Evolutionary conservation across 2,113 vertebrate genomes (phyloP), one percentile per base, ranked within the genome.

Genomic region (Isichthys henryi): DNA sequence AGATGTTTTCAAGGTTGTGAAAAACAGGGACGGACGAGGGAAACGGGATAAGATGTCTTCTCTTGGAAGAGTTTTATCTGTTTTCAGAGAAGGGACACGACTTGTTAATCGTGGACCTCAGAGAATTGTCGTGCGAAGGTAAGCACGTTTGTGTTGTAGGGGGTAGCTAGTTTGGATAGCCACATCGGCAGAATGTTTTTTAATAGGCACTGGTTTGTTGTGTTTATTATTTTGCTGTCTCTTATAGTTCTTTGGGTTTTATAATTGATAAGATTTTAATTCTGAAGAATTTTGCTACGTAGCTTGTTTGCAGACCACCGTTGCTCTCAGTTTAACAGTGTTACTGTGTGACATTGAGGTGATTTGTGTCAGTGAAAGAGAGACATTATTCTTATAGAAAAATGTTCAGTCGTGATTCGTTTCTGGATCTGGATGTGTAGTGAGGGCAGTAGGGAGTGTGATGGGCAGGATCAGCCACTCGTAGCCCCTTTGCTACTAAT

Each of bases 91-190:
- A 0, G 93, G 94, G 15, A 13, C 90, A 1, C 92, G 35, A 88
- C 58, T 95, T 27, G 6, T 95, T 0, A 90, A 89, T 84, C 91
- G 93, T 0, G 90, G 91, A 0, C 92, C 94, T 0, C 90, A 90
- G 50, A 91, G 92, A 15, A 92, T 91, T 82, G 90, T 88, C 17
- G 92, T 46, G 77, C 91, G 95, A 93, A 95, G 94, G 95, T 95
- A 89, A 93, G 95, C 74, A 0, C 27, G 5, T 31, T 0, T 0
- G 8, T 31, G 2, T 52, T 9, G n/a, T 17, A 62, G 8, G 8
- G 8, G n/a, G 35, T 23, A 50, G 5, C n/a, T 83, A 39, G 74
- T 46, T 92, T 88, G 35, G 46, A 21, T 80, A 91, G 90, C 91
- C 39, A 9, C 17, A 1, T 45, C 56, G 8, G 21, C 17, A 35